phyloP scores from a whole-genome alignment of 2,888 invertebrate species.

The Chaitophorus viminalis region DNA sequence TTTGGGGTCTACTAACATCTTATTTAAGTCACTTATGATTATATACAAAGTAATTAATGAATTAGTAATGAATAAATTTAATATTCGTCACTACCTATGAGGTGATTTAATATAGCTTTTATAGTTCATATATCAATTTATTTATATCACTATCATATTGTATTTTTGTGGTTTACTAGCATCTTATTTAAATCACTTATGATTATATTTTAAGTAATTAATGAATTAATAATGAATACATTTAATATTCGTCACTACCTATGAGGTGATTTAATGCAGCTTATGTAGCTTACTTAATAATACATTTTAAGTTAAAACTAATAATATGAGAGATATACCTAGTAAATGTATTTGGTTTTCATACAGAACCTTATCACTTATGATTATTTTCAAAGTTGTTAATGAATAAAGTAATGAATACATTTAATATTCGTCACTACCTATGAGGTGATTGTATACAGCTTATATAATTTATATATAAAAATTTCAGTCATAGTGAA shows the following conservation, averaged over 20 bases:
- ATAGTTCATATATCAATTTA: too few relatives aligned
- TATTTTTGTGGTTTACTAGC: too few relatives aligned
- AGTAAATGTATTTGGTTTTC: too few relatives aligned
- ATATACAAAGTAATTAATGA: constrained; percentile 1
- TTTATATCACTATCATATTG: not conserved
- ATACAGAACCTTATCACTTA: too few relatives aligned
- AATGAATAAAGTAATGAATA: constrained; percentile 22
- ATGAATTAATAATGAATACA: constrained; percentile 7
- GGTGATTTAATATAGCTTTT: not conserved
- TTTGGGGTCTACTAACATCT: not conserved
- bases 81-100: constrained; percentile 13
- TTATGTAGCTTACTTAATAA: too few relatives aligned
- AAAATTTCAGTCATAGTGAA: too few relatives aligned
- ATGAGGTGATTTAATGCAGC: constrained; percentile 17
- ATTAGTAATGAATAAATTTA: not conserved
- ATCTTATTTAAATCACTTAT: not conserved
- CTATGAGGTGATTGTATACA: constrained; percentile 21
- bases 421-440: constrained; percentile 31
- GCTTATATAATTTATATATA: too few relatives aligned
- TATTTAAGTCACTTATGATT: not conserved
- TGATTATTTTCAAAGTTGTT: not conserved
- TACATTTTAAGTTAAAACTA: too few relatives aligned
- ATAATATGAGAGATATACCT: too few relatives aligned
- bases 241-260: constrained; percentile 34
- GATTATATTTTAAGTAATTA: not conserved